phyloP scores from a whole-genome alignment of 2,797 vertebrate genomes.

The Darevskia mixta region DNA sequence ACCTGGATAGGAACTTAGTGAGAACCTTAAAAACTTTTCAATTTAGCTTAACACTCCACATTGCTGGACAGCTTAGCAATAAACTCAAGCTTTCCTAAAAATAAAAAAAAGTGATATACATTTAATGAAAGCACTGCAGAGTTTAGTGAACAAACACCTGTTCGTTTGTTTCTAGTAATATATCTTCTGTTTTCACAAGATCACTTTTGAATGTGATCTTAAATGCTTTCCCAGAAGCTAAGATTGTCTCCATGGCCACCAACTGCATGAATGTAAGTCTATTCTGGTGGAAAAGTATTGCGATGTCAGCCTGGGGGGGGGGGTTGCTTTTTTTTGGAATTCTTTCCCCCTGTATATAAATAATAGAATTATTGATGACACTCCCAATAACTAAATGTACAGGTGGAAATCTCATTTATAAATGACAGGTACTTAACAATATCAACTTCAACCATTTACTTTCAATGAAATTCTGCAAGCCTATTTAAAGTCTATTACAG shows the following conservation, averaged over 20 bases:
- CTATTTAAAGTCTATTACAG: constrained; percentile 73
- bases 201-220: not conserved
- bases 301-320: not conserved
- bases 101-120: constrained; percentile 5
- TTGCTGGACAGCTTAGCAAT: constrained; percentile 48
- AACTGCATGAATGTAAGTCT: not conserved
- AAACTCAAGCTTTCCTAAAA: constrained; percentile 53
- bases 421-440: constrained; percentile 67
- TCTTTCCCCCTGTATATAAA: constrained; percentile 26
- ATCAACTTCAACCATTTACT: constrained; percentile 72
- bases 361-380: constrained; percentile 49
- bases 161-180: not conserved
- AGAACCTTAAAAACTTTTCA: constrained; percentile 52
- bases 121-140: constrained; percentile 30
- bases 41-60: constrained; percentile 34
- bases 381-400: constrained; percentile 56
- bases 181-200: not conserved
- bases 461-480: constrained; percentile 70
- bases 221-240: not conserved
- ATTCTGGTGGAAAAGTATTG: not conserved
- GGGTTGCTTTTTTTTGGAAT: too few species aligned
- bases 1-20: constrained; percentile 60
- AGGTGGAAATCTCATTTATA: constrained; percentile 70
- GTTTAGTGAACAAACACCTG: not conserved
- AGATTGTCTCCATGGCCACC: not conserved